Percentiles rank a stretch among this genome's conserved stretches.
phyloP scores from a whole-genome alignment of 2,797 vertebrate genomes.

The Urosaurus nigricauda region DNA sequence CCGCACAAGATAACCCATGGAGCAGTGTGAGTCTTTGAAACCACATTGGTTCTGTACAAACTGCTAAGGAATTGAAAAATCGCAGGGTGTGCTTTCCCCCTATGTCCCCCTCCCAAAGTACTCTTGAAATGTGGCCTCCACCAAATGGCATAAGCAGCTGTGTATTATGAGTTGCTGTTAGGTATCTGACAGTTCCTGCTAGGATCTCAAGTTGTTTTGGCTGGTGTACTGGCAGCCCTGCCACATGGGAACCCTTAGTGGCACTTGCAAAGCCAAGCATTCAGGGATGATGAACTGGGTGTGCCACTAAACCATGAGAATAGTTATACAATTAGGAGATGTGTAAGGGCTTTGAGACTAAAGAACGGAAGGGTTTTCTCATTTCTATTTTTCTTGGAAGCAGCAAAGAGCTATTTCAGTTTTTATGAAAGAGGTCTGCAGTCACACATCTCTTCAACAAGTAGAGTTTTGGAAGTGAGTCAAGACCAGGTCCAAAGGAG shows the following conservation, averaged over 20 bases:
- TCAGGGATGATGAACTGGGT: not conserved
- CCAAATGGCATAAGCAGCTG: conserved; percentile 1
- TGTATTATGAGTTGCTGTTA: conserved; percentile 22
- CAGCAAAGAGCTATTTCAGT: conserved; percentile 8
- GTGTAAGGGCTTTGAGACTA: not conserved
- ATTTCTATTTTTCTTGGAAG: conserved; percentile 48
- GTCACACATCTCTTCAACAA: conserved; percentile 10
- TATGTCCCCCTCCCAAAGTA: no score
- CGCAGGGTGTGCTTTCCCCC: not conserved
- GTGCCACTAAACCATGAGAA: not conserved
- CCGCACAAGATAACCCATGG: not conserved
- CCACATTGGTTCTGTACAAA: not conserved
- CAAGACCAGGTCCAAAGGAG: conserved; percentile 29
- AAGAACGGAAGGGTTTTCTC: not conserved
- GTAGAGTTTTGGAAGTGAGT: conserved; percentile 22
- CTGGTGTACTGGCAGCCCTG: conserved; percentile 4
- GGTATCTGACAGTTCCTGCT: conserved; percentile 7
- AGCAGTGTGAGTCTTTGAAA: conserved; percentile 28
- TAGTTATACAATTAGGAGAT: conserved; percentile 9
- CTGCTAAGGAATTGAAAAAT: conserved; percentile 24
- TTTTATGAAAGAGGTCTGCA: not conserved
- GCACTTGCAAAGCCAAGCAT: conserved; percentile 1
- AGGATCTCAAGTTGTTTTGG: conserved; percentile 32
- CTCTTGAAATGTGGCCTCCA: conserved; percentile 1
- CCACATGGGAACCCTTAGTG: not conserved